Evolutionary conservation across 2,888 invertebrate species (phyloP).

Genomic region (Sialis lutaria): DNA sequence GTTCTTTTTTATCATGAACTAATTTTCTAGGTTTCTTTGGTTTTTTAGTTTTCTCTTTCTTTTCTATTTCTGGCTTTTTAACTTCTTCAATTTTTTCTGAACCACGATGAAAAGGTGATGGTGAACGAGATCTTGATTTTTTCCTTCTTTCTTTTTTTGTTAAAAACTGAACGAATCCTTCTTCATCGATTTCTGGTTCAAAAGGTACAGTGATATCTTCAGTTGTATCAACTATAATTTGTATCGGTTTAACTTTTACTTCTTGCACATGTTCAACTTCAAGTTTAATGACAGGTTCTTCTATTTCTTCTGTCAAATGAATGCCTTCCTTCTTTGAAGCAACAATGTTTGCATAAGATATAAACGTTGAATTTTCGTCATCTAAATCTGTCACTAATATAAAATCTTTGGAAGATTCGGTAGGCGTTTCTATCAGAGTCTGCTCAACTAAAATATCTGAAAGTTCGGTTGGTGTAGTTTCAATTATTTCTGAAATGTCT

Average conservation of each 20-base stretch:
- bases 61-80: background rate
- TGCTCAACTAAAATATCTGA: slow-evolving; percentile 4
- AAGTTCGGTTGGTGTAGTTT: background rate
- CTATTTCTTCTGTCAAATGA: slow-evolving; percentile 17
- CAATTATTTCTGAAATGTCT: slow-evolving; percentile 8
- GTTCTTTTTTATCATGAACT: background rate
- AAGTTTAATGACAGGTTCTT: slow-evolving; percentile 13
- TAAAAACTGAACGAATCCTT: slow-evolving; percentile 30
- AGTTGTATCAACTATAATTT: slow-evolving; percentile 17
- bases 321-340: slow-evolving; percentile 24
- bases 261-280: slow-evolving; percentile 2
- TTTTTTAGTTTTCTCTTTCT: background rate
- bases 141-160: slow-evolving; percentile 25
- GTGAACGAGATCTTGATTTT: slow-evolving; percentile 22
- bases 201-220: slow-evolving; percentile 18
- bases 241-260: slow-evolving; percentile 14
- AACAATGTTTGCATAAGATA: slow-evolving; percentile 50
- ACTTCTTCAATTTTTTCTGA: background rate
- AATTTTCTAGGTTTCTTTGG: background rate
- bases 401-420: slow-evolving; percentile 1
- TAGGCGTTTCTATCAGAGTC: slow-evolving; percentile 5
- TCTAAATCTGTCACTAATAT: background rate
- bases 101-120: background rate
- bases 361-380: background rate
- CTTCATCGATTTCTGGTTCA: slow-evolving; percentile 20